Evolutionary conservation across 2,113 vertebrate genomes (phyloP).

Genomic region (Oncorhynchus keta): DNA sequence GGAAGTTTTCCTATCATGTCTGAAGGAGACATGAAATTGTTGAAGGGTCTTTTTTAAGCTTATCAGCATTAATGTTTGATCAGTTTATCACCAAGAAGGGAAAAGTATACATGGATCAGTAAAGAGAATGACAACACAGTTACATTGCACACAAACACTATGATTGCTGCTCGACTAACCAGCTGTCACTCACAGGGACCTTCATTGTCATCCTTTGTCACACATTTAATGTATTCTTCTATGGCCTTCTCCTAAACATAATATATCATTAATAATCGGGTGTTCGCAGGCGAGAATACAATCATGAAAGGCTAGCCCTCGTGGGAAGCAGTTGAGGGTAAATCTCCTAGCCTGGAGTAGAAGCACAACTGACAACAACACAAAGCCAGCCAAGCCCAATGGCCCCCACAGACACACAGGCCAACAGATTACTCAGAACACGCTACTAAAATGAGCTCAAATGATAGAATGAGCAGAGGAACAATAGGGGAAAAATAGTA

Average conservation of each 20-base stretch:
- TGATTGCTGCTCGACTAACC: neutral
- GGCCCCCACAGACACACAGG: neutral
- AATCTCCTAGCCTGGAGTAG: neutral
- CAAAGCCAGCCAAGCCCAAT: neutral
- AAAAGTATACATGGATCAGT: too few species aligned
- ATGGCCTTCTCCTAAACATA: neutral
- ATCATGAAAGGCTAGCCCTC: neutral
- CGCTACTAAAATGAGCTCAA: neutral
- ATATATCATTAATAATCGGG: neutral
- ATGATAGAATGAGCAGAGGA: neutral
- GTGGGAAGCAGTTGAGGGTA: neutral
- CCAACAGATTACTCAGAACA: conserved; percentile 8
- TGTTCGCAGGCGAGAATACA: neutral
- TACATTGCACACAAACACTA: neutral
- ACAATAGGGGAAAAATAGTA: too few species aligned
- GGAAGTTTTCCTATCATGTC: too few species aligned
- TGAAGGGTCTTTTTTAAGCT: too few species aligned
- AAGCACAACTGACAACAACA: neutral
- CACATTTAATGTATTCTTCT: neutral
- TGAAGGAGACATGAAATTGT: too few species aligned
- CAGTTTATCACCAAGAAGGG: too few species aligned
- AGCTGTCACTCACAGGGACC: neutral
- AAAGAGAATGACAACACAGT: too few species aligned
- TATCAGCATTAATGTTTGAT: too few species aligned
- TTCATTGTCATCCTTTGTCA: neutral